Percentiles rank a stretch among this genome's conserved stretches.
phyloP scores from a whole-genome alignment of 2,113 vertebrate species.

The Dipodomys ordii region DNA sequence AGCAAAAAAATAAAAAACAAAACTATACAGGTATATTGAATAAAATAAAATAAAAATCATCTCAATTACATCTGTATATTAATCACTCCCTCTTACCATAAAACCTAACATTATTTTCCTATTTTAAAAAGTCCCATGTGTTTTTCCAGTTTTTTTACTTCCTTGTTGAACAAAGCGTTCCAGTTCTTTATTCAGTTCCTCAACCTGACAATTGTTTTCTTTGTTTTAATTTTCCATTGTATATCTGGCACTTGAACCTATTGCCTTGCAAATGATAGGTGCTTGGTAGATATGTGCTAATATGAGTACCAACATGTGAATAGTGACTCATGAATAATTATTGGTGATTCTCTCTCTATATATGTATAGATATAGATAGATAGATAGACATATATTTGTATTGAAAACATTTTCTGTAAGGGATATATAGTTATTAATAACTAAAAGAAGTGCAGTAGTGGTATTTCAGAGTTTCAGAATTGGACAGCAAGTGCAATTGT shows the following conservation, averaged over 20 bases:
- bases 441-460: neutral
- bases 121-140: neutral
- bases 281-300: neutral
- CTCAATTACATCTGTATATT: neutral
- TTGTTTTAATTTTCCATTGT: constrained; percentile 15
- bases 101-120: neutral
- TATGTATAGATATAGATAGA: too few relatives aligned
- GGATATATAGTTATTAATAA: neutral
- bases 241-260: neutral
- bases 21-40: neutral
- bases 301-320: neutral
- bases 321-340: neutral
- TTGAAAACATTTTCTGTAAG: constrained; percentile 9
- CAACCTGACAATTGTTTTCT: neutral
- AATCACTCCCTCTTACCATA: neutral
- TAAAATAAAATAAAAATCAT: constrained; percentile 17
- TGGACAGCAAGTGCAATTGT: constrained; percentile 1
- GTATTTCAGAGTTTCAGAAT: neutral
- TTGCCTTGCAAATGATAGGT: neutral
- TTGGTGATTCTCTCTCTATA: neutral
- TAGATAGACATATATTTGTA: neutral
- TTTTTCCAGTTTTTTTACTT: neutral
- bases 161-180: neutral
- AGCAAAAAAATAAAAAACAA: neutral
- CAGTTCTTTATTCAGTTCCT: neutral